Evolutionary conservation across 2,888 invertebrate species (phyloP).

Genomic region (Eilema griseolum): DNA sequence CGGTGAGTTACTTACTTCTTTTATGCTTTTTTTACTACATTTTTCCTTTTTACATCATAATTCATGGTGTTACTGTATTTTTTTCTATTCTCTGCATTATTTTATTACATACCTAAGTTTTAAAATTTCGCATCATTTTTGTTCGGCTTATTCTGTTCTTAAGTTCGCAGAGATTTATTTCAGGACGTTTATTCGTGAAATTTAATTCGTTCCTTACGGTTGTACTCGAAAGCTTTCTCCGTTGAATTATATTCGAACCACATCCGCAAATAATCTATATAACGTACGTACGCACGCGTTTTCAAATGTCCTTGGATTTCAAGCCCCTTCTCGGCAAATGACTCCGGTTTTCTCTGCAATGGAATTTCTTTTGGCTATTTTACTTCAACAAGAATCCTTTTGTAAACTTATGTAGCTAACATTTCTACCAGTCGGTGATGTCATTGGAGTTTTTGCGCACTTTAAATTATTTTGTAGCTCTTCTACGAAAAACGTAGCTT

Average conservation of each 20-base stretch:
- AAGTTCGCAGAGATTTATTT: constrained; percentile 6
- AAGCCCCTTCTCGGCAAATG: constrained; percentile 9
- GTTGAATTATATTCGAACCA: constrained; percentile 8
- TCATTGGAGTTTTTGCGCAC: neutral
- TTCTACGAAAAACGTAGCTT: neutral
- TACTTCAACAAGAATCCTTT: constrained; percentile 5
- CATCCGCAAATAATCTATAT: constrained; percentile 16
- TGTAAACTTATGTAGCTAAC: constrained; percentile 6
- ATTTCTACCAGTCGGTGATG: neutral
- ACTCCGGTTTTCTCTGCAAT: constrained; percentile 8
- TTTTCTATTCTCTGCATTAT: constrained; percentile 1
- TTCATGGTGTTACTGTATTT: constrained; percentile 13
- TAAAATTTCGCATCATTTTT: neutral
- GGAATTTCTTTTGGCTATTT: constrained; percentile 6
- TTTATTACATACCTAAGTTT: neutral
- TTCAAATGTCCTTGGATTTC: constrained; percentile 17
- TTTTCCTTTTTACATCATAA: constrained; percentile 12
- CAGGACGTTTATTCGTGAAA: neutral
- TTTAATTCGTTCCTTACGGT: neutral
- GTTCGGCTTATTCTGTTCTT: neutral
- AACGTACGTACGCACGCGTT: constrained; percentile 12
- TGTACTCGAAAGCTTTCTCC: neutral
- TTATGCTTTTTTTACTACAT: constrained; percentile 14
- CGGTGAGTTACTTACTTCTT: constrained; percentile 69
- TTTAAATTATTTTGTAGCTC: constrained; percentile 12